Conservation (phyloP, 2,888 invertebrate species). For the Campoplex capitator region DNA sequence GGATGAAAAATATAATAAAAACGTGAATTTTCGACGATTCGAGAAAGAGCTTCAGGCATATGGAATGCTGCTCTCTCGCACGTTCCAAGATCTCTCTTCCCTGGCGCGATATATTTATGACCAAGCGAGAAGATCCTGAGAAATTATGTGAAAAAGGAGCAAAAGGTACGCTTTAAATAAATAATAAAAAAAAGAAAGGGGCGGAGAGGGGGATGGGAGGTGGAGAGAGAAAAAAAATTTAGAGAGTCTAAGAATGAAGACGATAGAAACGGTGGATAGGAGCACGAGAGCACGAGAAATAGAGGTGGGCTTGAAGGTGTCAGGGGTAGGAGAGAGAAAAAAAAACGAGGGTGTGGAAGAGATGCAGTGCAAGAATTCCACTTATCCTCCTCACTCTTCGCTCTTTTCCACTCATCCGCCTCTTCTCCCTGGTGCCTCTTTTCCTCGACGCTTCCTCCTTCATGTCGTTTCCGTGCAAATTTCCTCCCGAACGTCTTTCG, state of each 20-base stretch:
- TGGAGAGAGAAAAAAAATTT: constrained; percentile 32
- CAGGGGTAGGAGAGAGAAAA: constrained; percentile 9
- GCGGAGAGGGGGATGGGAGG: too few species aligned
- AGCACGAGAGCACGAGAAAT: constrained; percentile 41
- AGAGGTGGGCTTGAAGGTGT: constrained; percentile 60
- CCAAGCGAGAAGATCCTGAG: constrained; percentile 57
- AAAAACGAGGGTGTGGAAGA: background rate
- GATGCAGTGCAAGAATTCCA: constrained; percentile 40
- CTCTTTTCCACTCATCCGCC: constrained; percentile 57
- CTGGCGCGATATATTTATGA: constrained; percentile 54
- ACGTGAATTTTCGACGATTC: constrained; percentile 14
- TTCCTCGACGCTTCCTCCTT: constrained; percentile 55
- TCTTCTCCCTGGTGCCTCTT: constrained; percentile 62
- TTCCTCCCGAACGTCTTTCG: constrained; percentile 53
- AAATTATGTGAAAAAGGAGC: constrained; percentile 64
- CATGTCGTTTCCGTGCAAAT: constrained; percentile 72
- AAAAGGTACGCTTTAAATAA: constrained; percentile 28
- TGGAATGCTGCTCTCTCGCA: background rate
- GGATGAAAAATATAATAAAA: background rate
- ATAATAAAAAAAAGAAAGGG: constrained; percentile 28
- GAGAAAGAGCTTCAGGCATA: constrained; percentile 29
- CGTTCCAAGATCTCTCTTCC: constrained; percentile 7
- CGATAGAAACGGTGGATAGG: constrained; percentile 42
- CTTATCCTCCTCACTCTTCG: constrained; percentile 39
- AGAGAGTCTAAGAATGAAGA: constrained; percentile 54